phyloP scores from a whole-genome alignment of 2,888 invertebrate species.

The Cheilosia impressa region DNA sequence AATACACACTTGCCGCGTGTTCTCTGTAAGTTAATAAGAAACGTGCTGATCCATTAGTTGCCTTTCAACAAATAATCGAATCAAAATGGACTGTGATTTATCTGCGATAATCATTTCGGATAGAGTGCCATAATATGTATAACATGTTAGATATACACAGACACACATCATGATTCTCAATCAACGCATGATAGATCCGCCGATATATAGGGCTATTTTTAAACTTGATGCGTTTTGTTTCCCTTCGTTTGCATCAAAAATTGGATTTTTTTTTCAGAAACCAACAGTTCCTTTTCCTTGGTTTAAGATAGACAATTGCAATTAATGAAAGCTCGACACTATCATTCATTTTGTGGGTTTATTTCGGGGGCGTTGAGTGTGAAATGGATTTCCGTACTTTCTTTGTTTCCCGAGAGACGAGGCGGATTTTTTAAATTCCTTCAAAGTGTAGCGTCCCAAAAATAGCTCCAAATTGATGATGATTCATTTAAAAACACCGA shows the following conservation, averaged over 20 bases:
- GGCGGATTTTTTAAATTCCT: constrained; percentile 22
- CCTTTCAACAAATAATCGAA: constrained; percentile 31
- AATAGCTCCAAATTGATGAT: constrained; percentile 10
- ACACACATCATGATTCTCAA: constrained; percentile 11
- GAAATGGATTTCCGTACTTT: constrained; percentile 17
- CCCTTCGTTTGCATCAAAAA: constrained; percentile 30
- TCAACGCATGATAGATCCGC: constrained; percentile 14
- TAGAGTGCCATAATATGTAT: constrained; percentile 15
- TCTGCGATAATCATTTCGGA: constrained; percentile 39
- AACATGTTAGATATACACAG: constrained; percentile 13
- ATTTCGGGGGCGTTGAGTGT: constrained; percentile 14
- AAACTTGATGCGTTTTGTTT: constrained; percentile 32
- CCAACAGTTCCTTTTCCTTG: neutral
- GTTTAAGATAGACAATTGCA: neutral
- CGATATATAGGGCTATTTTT: constrained; percentile 20
- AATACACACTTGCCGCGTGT: constrained; percentile 12
- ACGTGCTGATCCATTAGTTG: constrained; percentile 15
- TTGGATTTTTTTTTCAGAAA: constrained; percentile 11
- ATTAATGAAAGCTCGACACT: constrained; percentile 16
- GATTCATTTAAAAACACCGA: neutral
- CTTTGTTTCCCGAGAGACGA: constrained; percentile 15
- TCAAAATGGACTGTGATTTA: constrained; percentile 46
- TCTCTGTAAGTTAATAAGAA: neutral
- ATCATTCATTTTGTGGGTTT: constrained; percentile 26
- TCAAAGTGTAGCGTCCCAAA: neutral